Base-by-base conservation (phyloP, 2,797 vertebrate genomes). In the Poecilia gillii region DNA sequence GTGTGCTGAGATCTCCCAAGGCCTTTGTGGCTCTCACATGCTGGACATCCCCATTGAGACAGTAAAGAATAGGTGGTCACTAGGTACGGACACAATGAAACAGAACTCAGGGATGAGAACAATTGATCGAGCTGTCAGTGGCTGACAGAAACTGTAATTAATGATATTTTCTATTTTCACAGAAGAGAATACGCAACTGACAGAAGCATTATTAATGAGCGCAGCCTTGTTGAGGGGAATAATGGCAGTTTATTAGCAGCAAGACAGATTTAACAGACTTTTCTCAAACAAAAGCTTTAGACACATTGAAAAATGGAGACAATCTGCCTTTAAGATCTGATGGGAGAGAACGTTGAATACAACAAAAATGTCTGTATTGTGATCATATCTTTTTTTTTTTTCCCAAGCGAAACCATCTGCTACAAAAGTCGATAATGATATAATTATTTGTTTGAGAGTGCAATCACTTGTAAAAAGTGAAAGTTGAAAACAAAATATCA, bases 171-270 rank as follows among this genome's bases (percentile, higher is more conserved):
- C 94, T 91, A 93, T 97, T 97, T 97, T 97, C 94, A 91, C 91
- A 76, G 92, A 94, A 82, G 95, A 95, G 96, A 97, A 95, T 94
- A 95, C 94, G 95, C 92, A 93, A 93, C 93, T 98, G 97, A 98
- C 97, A 98, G 96, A 96, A 94, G 96, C 95, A 95, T 98, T 99
- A 98, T 98, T 98, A 99, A 98, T 98, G 97, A 96, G 96, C 90
- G 92, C 95, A 95, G 96, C 96, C 96, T 96, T 95, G 96, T 97
- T 96, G 94, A 92, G 93, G 92, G 93, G 96, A 93, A 97, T 97
- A 97, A 97, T 97, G 96, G 97, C 88, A 95, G 94, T 97, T 97
- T 96, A 97, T 95, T 96, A 96, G 96, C 92, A 95, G 94, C 89
- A 95, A 93, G 92, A 94, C 92, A 94, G 93, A 94, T 94, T 95